Percentiles rank a stretch among this genome's conserved stretches.
Evolutionary conservation across 2,888 invertebrate species (phyloP).

Genomic region (Drosophila buzzatii): DNA sequence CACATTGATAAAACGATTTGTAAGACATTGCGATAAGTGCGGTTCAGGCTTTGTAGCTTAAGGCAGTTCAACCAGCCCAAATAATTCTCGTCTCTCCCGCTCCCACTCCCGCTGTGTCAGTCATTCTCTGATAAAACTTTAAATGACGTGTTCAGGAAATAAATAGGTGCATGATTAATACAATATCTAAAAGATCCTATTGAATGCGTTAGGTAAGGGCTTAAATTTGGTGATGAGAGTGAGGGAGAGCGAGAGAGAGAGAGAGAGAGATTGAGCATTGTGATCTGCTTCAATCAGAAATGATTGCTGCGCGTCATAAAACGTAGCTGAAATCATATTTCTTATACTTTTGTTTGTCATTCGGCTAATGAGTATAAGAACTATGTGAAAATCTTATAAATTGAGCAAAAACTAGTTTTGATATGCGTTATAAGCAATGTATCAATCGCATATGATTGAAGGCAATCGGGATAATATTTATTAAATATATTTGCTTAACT

Average conservation of each 20-base stretch:
- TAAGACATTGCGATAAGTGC: constrained; percentile 78
- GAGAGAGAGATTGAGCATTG: no score
- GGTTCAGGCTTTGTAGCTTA: constrained; percentile 80
- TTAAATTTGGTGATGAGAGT: no score
- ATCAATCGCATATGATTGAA: not conserved
- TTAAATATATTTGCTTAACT: not conserved
- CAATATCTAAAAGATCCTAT: constrained; percentile 16
- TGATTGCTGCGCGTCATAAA: constrained; percentile 3
- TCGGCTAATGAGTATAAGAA: not conserved
- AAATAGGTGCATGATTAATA: constrained; percentile 18
- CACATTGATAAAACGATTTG: constrained; percentile 81
- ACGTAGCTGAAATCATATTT: not conserved
- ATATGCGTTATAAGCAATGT: not conserved
- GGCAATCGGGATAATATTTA: not conserved
- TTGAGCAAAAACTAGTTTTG: not conserved
- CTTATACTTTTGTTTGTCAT: not conserved
- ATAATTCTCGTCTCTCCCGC: not conserved
- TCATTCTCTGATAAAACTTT: constrained; percentile 3
- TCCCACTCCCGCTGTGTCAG: not conserved
- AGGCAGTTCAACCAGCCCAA: constrained; percentile 38
- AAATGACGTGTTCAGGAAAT: constrained; percentile 36
- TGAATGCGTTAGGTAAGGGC: not conserved
- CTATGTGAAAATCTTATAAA: not conserved
- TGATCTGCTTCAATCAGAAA: constrained; percentile 2
- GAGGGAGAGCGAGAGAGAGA: no score